Evolutionary conservation across 2,888 invertebrate genomes (phyloP).

Genomic region (Apamea monoglypha): DNA sequence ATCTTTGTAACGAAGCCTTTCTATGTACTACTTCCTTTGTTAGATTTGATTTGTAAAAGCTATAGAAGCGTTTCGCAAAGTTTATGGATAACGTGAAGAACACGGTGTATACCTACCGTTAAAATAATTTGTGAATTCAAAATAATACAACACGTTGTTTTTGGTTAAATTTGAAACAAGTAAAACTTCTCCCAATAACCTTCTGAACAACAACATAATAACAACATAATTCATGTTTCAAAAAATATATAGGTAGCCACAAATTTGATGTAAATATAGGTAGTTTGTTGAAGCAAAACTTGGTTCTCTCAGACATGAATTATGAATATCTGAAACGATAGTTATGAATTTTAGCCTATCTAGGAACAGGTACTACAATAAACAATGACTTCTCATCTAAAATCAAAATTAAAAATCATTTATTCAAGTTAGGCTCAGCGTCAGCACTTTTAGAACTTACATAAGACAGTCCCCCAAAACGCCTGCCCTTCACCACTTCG

Average conservation of each 20-base stretch:
- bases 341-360: background rate
- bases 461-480: no score
- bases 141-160: background rate
- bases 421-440: no score
- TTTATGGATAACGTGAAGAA: no score
- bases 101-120: no score
- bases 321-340: background rate
- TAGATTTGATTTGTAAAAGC: no score
- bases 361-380: background rate
- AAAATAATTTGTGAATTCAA: background rate
- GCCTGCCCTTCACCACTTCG: no score
- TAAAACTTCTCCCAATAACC: background rate
- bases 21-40: no score
- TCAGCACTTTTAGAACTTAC: no score
- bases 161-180: background rate
- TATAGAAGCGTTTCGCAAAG: no score
- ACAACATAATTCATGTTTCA: background rate
- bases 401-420: no score
- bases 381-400: background rate
- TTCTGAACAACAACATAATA: background rate
- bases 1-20: no score
- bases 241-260: background rate
- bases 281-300: background rate
- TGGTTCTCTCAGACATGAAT: background rate
- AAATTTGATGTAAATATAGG: background rate